Conservation (phyloP, 2,113 vertebrate species). For the Isurus oxyrinchus region DNA sequence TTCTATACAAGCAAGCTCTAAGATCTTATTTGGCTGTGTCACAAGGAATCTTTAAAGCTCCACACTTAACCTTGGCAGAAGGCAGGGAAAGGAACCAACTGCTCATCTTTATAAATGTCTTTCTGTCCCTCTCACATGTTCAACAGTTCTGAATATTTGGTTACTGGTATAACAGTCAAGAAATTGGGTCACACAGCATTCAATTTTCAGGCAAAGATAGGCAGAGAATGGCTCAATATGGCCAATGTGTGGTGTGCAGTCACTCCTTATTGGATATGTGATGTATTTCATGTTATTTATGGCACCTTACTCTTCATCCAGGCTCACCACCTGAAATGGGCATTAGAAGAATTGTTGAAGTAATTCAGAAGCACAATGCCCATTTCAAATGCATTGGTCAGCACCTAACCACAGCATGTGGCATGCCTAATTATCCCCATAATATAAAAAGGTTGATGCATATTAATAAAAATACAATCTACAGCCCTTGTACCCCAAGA, state of each 20-base stretch:
- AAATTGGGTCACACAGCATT: not conserved
- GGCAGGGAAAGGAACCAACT: not conserved
- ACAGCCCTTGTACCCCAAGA: not conserved
- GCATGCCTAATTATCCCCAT: not conserved
- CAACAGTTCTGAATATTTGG: not conserved
- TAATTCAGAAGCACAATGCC: not conserved
- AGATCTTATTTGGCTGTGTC: not conserved
- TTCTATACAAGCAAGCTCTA: not conserved
- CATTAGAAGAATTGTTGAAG: not conserved
- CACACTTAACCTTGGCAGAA: not conserved
- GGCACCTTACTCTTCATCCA: too few species aligned
- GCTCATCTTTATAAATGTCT: not conserved
- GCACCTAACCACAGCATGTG: too few species aligned
- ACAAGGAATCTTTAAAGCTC: not conserved
- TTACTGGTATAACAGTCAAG: not conserved
- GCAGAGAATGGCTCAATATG: not conserved
- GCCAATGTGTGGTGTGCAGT: not conserved
- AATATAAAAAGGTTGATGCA: not conserved
- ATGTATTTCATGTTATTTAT: not conserved
- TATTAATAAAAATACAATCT: not conserved
- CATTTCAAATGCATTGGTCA: not conserved
- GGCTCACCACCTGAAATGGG: not conserved
- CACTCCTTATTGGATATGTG: not conserved
- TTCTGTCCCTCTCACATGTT: not conserved
- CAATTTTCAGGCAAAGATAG: not conserved